Conservation (phyloP, 1,140 invertebrate genomes). For the Gryllus bimaculatus region DNA sequence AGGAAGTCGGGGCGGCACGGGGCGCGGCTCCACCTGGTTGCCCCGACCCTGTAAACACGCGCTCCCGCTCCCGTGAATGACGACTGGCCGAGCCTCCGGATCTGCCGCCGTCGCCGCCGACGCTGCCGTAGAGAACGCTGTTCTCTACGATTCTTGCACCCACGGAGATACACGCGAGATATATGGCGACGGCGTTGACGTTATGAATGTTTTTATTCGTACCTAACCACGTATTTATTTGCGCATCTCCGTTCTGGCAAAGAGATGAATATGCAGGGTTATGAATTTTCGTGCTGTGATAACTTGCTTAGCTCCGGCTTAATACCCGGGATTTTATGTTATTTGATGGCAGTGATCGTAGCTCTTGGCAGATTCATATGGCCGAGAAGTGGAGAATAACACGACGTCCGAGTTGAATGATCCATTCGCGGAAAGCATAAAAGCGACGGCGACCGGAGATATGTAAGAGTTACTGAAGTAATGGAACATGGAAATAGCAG, state of each 20-base stretch:
- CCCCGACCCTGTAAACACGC: not conserved
- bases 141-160: not conserved
- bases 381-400: not conserved
- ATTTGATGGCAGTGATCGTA: not conserved
- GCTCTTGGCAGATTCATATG: constrained; percentile 3
- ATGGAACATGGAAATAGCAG: not conserved
- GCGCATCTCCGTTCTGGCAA: not conserved
- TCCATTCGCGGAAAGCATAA: not conserved
- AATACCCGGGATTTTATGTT: not conserved
- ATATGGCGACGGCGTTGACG: not conserved
- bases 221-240: not conserved
- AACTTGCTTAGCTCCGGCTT: not conserved
- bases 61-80: not conserved
- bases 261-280: not conserved
- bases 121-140: too few species aligned
- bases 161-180: not conserved
- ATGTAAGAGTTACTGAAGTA: not conserved
- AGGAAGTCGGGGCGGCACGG: not conserved
- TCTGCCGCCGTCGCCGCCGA: too few species aligned
- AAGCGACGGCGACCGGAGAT: not conserved
- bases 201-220: constrained; percentile 6
- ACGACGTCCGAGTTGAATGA: not conserved
- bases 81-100: too few species aligned
- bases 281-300: not conserved
- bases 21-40: too few species aligned